Evolutionary conservation across 2,888 invertebrate species (phyloP), one percentile per base, ranked within the genome.

Genomic region (Pollenia griseotomentosa): DNA sequence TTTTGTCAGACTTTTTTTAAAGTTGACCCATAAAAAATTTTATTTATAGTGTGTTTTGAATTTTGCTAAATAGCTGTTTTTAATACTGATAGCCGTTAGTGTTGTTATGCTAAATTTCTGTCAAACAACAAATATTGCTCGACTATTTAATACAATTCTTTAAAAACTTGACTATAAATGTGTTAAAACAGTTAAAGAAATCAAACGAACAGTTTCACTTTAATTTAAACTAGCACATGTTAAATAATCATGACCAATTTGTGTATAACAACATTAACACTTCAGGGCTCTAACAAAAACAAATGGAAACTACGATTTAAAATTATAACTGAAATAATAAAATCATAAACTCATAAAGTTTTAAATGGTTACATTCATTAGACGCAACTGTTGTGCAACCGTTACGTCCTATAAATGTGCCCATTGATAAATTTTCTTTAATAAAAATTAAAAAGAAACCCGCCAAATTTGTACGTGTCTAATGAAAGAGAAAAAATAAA

Each of bases 301-400:
- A 57, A 48, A 44, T 55, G 44, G 44, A 14, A 66, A 46, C 51
- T 33, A 33, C 33, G 46, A 57, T 77, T 65, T 42, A 1, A 55
- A 53, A 53, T 55, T 55, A 14, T 57, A 66, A 78, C 46, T 66
- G 46, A 40, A 12, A n/a, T 46, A 55, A 77, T 66, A 66, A 66
- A 78, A 46, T 46, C 16, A 66, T 46, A 44, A 77, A 19, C 65
- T 44, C n/a, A 65, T 65, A 42, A 65, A n/a, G n/a, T 19, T 23
- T 48, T 59, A 42, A 23, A 23, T 23, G 23, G 23, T 23, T 3
- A 23, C 23, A 23, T 23, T 23, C 23, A 23, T 23, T 2, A 23
- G 2, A 2, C 23, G 23, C 2, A 23, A 2, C 23, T 23, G 2
- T 23, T 23, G 23, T 23, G 23, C 23, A 2, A 2, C 23, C 23